Conservation (phyloP, 2,888 invertebrate species). For the Mylabris sibirica region DNA sequence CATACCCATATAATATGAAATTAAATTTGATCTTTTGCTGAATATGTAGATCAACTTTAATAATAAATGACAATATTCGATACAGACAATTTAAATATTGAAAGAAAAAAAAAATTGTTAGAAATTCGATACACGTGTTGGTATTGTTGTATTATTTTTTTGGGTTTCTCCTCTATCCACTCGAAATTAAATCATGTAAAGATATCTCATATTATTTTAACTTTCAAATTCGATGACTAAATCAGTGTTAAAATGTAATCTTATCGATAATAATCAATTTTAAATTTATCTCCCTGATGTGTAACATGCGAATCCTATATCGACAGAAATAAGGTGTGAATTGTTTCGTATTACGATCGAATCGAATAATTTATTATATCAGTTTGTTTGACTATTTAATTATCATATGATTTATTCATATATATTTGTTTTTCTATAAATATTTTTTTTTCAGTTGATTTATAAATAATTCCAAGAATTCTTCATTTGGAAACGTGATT, state of each 20-base stretch:
- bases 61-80: slow-evolving; percentile 27
- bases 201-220: too few species aligned
- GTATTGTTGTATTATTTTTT: too few species aligned
- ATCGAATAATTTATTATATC: neutral
- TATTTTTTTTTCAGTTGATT: neutral
- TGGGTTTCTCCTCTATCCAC: too few species aligned
- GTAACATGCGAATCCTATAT: neutral
- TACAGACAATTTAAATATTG: slow-evolving; percentile 30
- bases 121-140: neutral
- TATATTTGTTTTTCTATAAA: neutral
- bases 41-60: slow-evolving; percentile 25
- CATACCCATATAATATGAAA: slow-evolving; percentile 38
- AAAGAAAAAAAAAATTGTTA: slow-evolving; percentile 4
- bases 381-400: neutral
- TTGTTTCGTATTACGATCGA: neutral
- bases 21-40: slow-evolving; percentile 32
- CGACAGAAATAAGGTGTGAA: neutral
- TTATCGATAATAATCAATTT: neutral
- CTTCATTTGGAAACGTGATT: neutral
- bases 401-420: neutral
- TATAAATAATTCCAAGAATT: neutral
- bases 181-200: neutral
- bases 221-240: too few species aligned
- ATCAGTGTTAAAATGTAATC: neutral
- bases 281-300: neutral